Evolutionary conservation across 2,888 invertebrate genomes (phyloP), one percentile per base, ranked within the genome.

Genomic region (Amiota communis): DNA sequence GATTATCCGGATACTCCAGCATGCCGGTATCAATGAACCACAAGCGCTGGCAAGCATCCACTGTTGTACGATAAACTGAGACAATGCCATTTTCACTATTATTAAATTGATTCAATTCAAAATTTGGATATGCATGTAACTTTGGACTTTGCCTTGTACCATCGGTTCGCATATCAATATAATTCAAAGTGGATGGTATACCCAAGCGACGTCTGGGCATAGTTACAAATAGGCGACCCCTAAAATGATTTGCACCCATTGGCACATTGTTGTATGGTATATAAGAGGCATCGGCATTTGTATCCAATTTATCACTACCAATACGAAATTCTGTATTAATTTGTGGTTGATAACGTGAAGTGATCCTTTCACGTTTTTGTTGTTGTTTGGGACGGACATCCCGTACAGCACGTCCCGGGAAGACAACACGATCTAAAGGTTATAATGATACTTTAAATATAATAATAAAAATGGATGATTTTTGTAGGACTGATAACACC

Each of bases 1-100:
- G 84, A 74, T 89, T 87, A 59, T 94, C 92, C 70, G 93, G 92
- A 81, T 93, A 91, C 86, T 95, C 94, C 71, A 94, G 86, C 53
- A 93, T 87, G 1, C 96, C 96, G 0, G 94, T 94, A 82, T 96
- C 96, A 1, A 95, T 92, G 84, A 94, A 93, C 96, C 96, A 96
- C 1, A 96, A 90, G 8, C 95, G 89, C 61, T 93, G 92, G 79
- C 95, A 96, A 0, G 75, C 82, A 85, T 96, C 96, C 0, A 93
- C 92, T 12, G 92, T 91, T 0, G 94, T 92, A 61, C 96, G 91
- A 86, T 95, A 95, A 3, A 95, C 93, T 0, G 93, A 95, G 1
- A 93, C 91, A 12, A 95, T 83, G 56, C 85, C 81, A 23, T 83
- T 77, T 0, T 74, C 68, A 74, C 79, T 86, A 61, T 80, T 81